Percentiles rank a stretch among this genome's conserved stretches.
phyloP scores from a whole-genome alignment of 2,888 invertebrate species.

The Drosophila anceps region DNA sequence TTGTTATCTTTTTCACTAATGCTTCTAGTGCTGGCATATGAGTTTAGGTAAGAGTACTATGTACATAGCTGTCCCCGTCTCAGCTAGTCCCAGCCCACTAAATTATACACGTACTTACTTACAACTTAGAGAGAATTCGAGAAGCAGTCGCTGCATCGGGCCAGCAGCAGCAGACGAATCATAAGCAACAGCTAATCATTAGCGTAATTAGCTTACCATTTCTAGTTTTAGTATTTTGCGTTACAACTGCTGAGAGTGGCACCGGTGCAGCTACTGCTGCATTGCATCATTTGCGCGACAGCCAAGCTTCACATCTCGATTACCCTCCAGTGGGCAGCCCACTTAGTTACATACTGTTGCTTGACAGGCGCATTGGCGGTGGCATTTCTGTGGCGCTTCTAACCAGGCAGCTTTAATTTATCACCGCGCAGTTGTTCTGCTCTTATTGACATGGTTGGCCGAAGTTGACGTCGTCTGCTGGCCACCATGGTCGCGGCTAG shows the following conservation, averaged over 20 bases:
- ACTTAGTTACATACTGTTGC: conserved; percentile 55
- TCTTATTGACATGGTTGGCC: conserved; percentile 69
- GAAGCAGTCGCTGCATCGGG: conserved; percentile 31
- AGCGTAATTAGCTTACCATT: conserved; percentile 61
- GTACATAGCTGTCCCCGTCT: conserved; percentile 57
- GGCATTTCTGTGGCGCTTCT: conserved; percentile 66
- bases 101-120: conserved; percentile 69
- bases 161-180: neutral
- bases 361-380: conserved; percentile 71
- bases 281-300: conserved; percentile 63
- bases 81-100: conserved; percentile 64
- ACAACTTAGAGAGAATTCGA: conserved; percentile 56
- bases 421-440: conserved; percentile 70
- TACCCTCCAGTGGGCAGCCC: conserved; percentile 58
- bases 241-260: conserved; percentile 2
- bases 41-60: conserved; percentile 54
- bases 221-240: conserved; percentile 11
- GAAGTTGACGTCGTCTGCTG: conserved; percentile 27
- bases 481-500: conserved; percentile 17
- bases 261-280: conserved; percentile 11
- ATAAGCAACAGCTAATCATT: conserved; percentile 46
- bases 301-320: conserved; percentile 55
- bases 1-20: conserved; percentile 34
- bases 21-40: conserved; percentile 38
- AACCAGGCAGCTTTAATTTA: conserved; percentile 71